A percentile compares a stretch with the other conserved stretches of the same genome.
Conservation (phyloP, 2,113 vertebrate species). For the Petroica traversi region DNA sequence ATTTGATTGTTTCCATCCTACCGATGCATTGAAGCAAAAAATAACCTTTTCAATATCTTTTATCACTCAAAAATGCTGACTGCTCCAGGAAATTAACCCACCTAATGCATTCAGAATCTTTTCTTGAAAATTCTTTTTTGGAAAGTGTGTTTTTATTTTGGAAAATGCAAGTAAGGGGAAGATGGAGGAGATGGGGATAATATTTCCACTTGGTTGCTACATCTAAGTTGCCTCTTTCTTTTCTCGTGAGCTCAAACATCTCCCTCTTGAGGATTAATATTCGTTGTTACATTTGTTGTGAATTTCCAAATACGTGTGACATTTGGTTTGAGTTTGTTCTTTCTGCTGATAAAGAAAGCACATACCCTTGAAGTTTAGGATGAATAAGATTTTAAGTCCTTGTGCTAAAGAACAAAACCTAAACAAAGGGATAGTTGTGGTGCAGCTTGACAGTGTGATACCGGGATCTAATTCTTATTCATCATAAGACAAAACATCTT, state of each 20-base stretch:
- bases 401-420: slow-evolving; percentile 25
- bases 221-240: background rate
- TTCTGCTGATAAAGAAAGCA: slow-evolving; percentile 39
- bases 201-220: background rate
- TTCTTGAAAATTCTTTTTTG: slow-evolving; percentile 9
- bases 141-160: background rate
- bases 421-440: slow-evolving; percentile 22
- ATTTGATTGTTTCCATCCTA: background rate
- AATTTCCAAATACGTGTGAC: slow-evolving; percentile 16
- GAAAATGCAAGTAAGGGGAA: background rate
- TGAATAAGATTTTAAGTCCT: slow-evolving; percentile 48
- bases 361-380: slow-evolving; percentile 45
- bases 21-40: slow-evolving; percentile 49
- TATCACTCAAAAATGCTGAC: background rate
- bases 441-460: slow-evolving; percentile 28
- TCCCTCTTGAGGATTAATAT: background rate
- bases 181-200: background rate
- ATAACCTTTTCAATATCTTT: slow-evolving; percentile 41
- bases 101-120: slow-evolving; percentile 19
- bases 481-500: slow-evolving; percentile 35
- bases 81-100: slow-evolving; percentile 46
- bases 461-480: slow-evolving; percentile 44
- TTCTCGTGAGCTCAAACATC: background rate
- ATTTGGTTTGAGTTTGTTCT: slow-evolving; percentile 21
- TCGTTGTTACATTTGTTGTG: slow-evolving; percentile 21